Conservation (phyloP, 1,140 invertebrate genomes). For the Neodiprion pinetum region DNA sequence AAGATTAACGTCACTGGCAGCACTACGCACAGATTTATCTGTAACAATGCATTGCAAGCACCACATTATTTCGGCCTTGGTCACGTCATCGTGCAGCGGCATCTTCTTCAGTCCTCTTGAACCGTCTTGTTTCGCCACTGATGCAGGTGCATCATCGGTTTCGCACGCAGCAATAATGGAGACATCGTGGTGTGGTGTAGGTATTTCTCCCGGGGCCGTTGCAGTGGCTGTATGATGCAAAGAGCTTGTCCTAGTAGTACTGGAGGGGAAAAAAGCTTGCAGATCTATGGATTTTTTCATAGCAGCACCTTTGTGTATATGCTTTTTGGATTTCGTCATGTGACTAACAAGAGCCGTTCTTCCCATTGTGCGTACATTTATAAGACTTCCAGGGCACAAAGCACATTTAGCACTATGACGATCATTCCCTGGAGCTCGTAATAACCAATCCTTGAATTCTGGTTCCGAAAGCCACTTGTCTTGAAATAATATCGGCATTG, state of each 20-base stretch:
- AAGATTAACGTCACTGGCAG: conserved; percentile 11
- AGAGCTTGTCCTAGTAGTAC: background rate
- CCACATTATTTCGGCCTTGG: conserved; percentile 29
- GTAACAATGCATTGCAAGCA: conserved; percentile 20
- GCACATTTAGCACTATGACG: background rate
- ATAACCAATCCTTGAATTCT: background rate
- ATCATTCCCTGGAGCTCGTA: background rate
- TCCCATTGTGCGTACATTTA: background rate
- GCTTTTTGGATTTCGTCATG: background rate
- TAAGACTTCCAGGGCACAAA: background rate
- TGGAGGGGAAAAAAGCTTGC: background rate
- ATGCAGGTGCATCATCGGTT: background rate
- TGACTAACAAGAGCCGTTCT: background rate
- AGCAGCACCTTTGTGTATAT: background rate
- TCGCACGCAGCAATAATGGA: background rate
- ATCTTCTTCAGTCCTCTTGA: background rate
- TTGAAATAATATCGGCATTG: background rate
- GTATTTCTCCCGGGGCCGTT: background rate
- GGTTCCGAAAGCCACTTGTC: background rate
- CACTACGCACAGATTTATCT: conserved; percentile 21
- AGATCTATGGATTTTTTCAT: background rate
- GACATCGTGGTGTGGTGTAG: background rate
- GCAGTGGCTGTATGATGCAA: background rate
- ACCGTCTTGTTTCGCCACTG: background rate
- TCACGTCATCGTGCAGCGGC: conserved; percentile 22